Percentiles rank a stretch among this genome's conserved stretches.
Evolutionary conservation across 2,888 invertebrate genomes (phyloP).

Genomic region (Euzophera pinguis): DNA sequence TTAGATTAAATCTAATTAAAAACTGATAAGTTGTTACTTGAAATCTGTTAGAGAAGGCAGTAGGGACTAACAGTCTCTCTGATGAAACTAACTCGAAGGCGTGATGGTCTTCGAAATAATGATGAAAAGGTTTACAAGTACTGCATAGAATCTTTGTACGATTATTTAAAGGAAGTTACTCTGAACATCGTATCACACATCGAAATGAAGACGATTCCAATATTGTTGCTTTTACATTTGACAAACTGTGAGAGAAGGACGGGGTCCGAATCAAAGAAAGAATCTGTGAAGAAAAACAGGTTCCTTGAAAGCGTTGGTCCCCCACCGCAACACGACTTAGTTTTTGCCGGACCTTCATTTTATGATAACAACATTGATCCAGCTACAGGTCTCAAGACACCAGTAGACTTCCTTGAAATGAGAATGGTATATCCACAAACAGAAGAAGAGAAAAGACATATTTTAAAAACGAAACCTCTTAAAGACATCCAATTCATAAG

Average conservation of each 20-base stretch:
- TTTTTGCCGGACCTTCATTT: not conserved
- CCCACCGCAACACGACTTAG: not conserved
- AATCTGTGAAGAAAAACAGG: not conserved
- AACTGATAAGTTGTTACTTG: too few species aligned
- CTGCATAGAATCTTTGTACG: not conserved
- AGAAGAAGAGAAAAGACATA: not conserved
- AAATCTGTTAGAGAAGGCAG: too few species aligned
- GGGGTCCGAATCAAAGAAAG: not conserved
- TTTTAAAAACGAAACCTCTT: not conserved
- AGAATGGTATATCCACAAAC: constrained; percentile 12
- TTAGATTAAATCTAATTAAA: too few species aligned
- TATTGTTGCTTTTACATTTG: not conserved
- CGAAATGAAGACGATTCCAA: not conserved
- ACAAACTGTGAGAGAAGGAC: not conserved
- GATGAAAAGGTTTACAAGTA: not conserved
- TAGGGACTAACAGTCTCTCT: too few species aligned
- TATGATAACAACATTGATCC: constrained; percentile 22
- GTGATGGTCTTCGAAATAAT: too few species aligned
- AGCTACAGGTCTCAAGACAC: constrained; percentile 23
- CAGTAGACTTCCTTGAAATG: constrained; percentile 33
- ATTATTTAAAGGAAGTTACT: not conserved
- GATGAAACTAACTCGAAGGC: too few species aligned
- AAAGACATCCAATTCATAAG: not conserved
- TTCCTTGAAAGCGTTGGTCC: not conserved
- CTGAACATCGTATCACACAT: too few species aligned